Conservation (phyloP, 2,113 vertebrate genomes). For the Bufo bufo region DNA sequence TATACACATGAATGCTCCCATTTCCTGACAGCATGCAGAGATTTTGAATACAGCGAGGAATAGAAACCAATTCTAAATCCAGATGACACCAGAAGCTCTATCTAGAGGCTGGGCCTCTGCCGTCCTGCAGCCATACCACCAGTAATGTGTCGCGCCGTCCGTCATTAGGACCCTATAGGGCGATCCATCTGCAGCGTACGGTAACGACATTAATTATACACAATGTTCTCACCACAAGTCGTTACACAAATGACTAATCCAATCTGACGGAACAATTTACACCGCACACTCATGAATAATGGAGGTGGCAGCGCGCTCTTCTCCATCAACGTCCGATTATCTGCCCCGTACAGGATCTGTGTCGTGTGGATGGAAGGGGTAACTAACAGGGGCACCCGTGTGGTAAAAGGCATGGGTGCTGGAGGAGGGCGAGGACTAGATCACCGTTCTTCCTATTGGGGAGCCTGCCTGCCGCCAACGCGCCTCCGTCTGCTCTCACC, state of each 20-base stretch:
- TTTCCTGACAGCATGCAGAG: neutral
- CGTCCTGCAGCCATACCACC: too few species aligned
- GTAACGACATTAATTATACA: conserved; percentile 1
- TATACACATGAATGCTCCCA: neutral
- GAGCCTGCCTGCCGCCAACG: too few species aligned
- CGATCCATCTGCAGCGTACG: neutral
- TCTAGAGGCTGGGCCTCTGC: too few species aligned
- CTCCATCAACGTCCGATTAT: neutral
- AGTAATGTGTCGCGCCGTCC: too few species aligned
- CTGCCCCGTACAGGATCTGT: neutral
- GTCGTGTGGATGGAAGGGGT: neutral
- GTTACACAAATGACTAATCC: conserved; percentile 10
- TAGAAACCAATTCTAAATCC: too few species aligned
- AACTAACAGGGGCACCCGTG: too few species aligned
- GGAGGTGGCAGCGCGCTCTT: neutral
- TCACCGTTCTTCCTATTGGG: too few species aligned
- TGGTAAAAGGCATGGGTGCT: too few species aligned
- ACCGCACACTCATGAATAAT: neutral
- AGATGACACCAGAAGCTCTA: too few species aligned
- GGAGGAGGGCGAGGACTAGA: too few species aligned
- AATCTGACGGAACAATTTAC: neutral
- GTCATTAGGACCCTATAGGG: neutral
- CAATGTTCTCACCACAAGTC: conserved; percentile 24
- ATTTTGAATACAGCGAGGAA: too few species aligned
- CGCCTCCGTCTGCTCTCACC: too few species aligned